Evolutionary conservation across 2,797 vertebrate genomes (phyloP), one percentile per base, ranked within the genome.

Genomic region (Philypnodon macrostomus): DNA sequence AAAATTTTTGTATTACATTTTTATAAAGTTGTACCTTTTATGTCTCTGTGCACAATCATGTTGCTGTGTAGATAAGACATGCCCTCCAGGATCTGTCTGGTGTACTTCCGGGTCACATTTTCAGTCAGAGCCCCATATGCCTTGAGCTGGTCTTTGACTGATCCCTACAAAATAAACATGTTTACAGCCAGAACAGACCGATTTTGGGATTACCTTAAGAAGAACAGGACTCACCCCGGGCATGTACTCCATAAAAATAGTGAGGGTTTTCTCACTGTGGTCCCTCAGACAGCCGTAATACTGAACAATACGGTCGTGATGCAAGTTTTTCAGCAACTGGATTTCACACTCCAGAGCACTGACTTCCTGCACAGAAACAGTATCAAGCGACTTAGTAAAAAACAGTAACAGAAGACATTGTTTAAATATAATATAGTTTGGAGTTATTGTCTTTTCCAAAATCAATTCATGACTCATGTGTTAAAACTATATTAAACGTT

Each of bases 231-330:
- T 80, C 77, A 97, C 95, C 90, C 96, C 95, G 0, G 96, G 96
- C 96, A 98, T 98, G 85, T 95, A 98, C 86, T 98, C 96, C 96
- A 98, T 98, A 76, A 98, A 98, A 78, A 98, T 98, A 34, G 94
- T 95, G 65, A 98, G 90, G 2, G 93, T 98, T 83, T 93, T 97
- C 85, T 98, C 95, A 0, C 88, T 91, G 55, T 88, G 93, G 70
- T 98, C 95, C 79, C 93, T 88, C 73, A 98, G 80, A 55, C 93
- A 97, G 74, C 95, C 94, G 0, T 97, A 98, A 71, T 98, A 98
- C 77, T 98, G 96, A 49, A 98, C 96, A 0, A 98, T 97, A 1
- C 96, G 92, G 16, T 98, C 95, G 0, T 98, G 96, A 58, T 95
- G 95, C 38, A 98, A 88, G 16, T 98, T 98, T 81, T 98, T 98